Evolutionary conservation across 2,888 invertebrate species (phyloP).

Genomic region (Neuroscelio doddi): DNA sequence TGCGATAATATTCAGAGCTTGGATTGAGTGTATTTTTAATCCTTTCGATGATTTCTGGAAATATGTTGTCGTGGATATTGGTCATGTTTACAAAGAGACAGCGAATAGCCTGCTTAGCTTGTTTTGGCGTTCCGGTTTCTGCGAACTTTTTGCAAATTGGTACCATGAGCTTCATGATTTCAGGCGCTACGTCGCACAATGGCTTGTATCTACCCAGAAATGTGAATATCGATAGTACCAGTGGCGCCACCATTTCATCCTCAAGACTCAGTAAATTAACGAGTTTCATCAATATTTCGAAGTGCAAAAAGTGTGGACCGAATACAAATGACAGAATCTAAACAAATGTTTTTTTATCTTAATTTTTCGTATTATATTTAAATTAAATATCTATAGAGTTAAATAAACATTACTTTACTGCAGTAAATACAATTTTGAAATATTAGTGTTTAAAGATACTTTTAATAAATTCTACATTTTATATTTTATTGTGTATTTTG

Average conservation of each 20-base stretch:
- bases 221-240: conserved; percentile 87
- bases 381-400: too few species aligned
- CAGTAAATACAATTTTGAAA: too few species aligned
- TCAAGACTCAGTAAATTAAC: conserved; percentile 86
- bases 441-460: too few species aligned
- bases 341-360: too few species aligned
- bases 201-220: conserved; percentile 91
- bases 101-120: conserved; percentile 96
- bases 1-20: conserved; percentile 87
- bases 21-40: conserved; percentile 84
- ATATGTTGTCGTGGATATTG: conserved; percentile 81
- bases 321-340: conserved; percentile 92
- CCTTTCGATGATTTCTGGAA: conserved; percentile 87
- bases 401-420: too few species aligned
- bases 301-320: conserved; percentile 92
- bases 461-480: conserved; percentile 1
- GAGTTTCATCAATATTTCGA: conserved; percentile 85
- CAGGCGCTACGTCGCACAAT: conserved; percentile 84
- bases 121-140: conserved; percentile 91
- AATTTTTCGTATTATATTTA: too few species aligned
- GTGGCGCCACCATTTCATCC: conserved; percentile 85
- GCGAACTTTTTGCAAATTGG: conserved; percentile 92
- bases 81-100: conserved; percentile 91
- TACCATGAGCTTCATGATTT: conserved; percentile 84
- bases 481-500: too few species aligned